Evolutionary conservation across 2,888 invertebrate species (phyloP).

Genomic region (Copidosoma aretas): DNA sequence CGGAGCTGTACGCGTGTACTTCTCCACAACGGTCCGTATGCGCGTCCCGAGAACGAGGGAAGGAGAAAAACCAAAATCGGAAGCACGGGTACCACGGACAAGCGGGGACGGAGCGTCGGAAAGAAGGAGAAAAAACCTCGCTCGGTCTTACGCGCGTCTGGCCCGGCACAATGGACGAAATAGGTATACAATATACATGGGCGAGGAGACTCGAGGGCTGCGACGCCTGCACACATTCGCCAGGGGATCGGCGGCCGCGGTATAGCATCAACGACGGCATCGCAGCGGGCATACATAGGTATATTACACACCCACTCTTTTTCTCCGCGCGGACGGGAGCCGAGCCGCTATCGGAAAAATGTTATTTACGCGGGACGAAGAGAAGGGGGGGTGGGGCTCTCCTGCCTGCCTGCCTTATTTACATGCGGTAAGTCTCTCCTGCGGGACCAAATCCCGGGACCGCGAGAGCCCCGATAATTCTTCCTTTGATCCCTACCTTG

Average conservation of each 20-base stretch:
- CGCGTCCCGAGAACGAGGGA: neutral
- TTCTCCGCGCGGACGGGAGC: neutral
- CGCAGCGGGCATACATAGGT: slow-evolving; percentile 42
- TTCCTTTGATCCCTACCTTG: slow-evolving; percentile 61
- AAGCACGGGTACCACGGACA: neutral
- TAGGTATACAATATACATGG: slow-evolving; percentile 1
- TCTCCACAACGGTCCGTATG: neutral
- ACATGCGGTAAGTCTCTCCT: slow-evolving; percentile 63
- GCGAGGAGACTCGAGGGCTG: neutral
- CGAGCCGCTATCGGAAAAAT: slow-evolving; percentile 58
- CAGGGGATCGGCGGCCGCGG: slow-evolving; percentile 38
- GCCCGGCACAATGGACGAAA: slow-evolving; percentile 34
- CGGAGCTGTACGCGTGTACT: too few species aligned
- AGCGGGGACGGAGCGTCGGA: neutral
- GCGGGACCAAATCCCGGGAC: slow-evolving; percentile 62
- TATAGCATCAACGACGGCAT: too few species aligned
- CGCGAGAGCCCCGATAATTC: slow-evolving; percentile 62
- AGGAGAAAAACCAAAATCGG: slow-evolving; percentile 2
- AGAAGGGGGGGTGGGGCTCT: slow-evolving; percentile 41
- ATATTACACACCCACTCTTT: slow-evolving; percentile 42
- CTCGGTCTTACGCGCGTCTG: slow-evolving; percentile 26
- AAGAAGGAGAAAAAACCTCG: slow-evolving; percentile 4
- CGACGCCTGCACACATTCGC: slow-evolving; percentile 5
- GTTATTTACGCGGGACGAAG: slow-evolving; percentile 59
- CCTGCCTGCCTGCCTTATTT: slow-evolving; percentile 63